A percentile compares a stretch with the other conserved stretches of the same genome.
Conservation (phyloP, 1,140 invertebrate genomes). For the Drosophila busckii region DNA sequence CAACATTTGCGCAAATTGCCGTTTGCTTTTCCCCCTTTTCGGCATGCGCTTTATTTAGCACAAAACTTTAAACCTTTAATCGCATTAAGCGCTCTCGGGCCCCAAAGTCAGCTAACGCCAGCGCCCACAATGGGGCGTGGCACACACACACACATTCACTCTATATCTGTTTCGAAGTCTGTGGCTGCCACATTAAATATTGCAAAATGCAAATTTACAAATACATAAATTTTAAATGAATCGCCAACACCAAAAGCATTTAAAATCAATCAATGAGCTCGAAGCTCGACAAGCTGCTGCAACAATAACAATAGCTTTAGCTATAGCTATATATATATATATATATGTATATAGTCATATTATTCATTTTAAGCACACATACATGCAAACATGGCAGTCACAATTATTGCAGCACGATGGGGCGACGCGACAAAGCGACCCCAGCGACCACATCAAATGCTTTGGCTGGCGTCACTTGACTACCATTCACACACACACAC, state of each 20-base stretch:
- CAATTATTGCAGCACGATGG: no score
- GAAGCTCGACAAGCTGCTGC: constrained; percentile 2
- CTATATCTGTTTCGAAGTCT: neutral
- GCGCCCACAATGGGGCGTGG: neutral
- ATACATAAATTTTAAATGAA: constrained; percentile 65
- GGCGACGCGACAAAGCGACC: constrained; percentile 20
- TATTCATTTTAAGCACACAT: neutral
- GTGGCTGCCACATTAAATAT: constrained; percentile 60
- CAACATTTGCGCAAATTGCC: constrained; percentile 5
- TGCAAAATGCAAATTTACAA: constrained; percentile 71
- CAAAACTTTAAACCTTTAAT: constrained; percentile 75
- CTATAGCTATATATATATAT: neutral
- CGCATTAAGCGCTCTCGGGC: constrained; percentile 70
- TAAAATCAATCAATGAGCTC: constrained; percentile 63
- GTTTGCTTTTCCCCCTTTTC: constrained; percentile 1
- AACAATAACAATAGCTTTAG: constrained; percentile 3
- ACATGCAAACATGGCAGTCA: neutral
- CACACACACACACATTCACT: no score
- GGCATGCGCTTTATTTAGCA: constrained; percentile 61
- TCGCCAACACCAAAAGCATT: constrained; percentile 66
- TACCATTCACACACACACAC: no score
- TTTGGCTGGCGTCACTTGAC: constrained; percentile 1
- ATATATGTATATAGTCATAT: neutral
- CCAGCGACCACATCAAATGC: constrained; percentile 23
- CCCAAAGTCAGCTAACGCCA: constrained; percentile 35